Conservation (phyloP, 2,888 invertebrate species). For the Mythimna loreyi region DNA sequence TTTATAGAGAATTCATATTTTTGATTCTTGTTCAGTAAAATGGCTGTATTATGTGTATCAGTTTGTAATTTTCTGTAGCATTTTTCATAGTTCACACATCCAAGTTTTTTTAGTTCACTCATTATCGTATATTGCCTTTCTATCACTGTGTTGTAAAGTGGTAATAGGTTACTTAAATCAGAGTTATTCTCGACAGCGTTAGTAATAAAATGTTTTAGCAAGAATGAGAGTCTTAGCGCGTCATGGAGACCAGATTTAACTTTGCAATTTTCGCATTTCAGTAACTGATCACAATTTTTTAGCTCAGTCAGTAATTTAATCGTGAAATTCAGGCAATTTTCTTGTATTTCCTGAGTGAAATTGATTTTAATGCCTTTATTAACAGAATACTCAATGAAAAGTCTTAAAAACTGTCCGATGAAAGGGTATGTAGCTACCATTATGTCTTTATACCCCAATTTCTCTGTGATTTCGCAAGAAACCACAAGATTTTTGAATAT, state of each 20-base stretch:
- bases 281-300: slow-evolving; percentile 70
- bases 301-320: slow-evolving; percentile 72
- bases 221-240: slow-evolving; percentile 77
- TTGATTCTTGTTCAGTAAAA: slow-evolving; percentile 76
- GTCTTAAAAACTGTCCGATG: slow-evolving; percentile 77
- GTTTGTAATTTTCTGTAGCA: slow-evolving; percentile 80
- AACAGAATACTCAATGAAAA: slow-evolving; percentile 76
- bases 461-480: slow-evolving; percentile 76
- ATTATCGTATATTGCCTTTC: slow-evolving; percentile 75
- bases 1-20: slow-evolving; percentile 77
- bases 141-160: slow-evolving; percentile 67
- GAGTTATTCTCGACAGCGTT: slow-evolving; percentile 65
- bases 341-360: slow-evolving; percentile 68
- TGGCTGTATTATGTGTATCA: slow-evolving; percentile 83
- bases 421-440: slow-evolving; percentile 78
- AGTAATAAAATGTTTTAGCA: slow-evolving; percentile 75
- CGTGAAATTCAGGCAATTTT: slow-evolving; percentile 74
- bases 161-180: slow-evolving; percentile 65
- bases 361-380: slow-evolving; percentile 56
- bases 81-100: slow-evolving; percentile 78
- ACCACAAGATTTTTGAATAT: slow-evolving; percentile 72
- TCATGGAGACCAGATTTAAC: slow-evolving; percentile 80
- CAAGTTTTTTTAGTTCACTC: slow-evolving; percentile 67
- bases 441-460: slow-evolving; percentile 71
- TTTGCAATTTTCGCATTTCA: slow-evolving; percentile 83